Evolutionary conservation across 2,797 vertebrate genomes (phyloP).

Genomic region (Spheniscus humboldti): DNA sequence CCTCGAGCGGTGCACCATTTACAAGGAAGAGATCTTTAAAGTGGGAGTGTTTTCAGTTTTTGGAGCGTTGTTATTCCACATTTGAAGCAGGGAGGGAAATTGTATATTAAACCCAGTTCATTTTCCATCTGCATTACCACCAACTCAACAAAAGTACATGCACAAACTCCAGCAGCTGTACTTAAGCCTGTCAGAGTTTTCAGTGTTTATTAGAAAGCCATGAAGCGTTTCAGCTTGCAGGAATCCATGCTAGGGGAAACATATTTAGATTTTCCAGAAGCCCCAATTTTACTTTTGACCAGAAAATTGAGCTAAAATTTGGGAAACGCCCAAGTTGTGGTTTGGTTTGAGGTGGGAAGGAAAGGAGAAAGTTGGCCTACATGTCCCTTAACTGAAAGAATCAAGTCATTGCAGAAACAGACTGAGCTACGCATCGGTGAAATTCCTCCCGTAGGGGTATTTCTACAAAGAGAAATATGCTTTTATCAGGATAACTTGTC

Average conservation of each 20-base stretch:
- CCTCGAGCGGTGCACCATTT: background rate
- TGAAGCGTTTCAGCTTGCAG: fast-evolving
- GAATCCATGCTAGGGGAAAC: background rate
- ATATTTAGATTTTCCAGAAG: background rate
- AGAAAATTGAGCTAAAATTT: background rate
- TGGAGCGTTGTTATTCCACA: background rate
- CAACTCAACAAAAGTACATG: background rate
- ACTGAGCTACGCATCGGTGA: fast-evolving
- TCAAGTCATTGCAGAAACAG: background rate
- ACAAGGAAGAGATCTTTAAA: background rate
- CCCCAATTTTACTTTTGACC: background rate
- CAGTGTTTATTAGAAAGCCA: fast-evolving
- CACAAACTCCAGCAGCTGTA: background rate
- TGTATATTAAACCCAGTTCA: background rate
- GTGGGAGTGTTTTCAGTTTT: fast-evolving
- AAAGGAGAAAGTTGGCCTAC: fast-evolving
- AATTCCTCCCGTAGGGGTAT: fast-evolving
- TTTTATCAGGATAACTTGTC: background rate
- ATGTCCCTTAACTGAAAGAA: fast-evolving
- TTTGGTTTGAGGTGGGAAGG: background rate
- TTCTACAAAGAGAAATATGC: background rate
- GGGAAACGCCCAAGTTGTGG: background rate
- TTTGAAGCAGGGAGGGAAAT: background rate
- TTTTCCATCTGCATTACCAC: background rate
- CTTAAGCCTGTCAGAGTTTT: fast-evolving